Percentiles rank a stretch among this genome's conserved stretches.
These are phyloP conservation scores for Elmis aenea DNA, from an alignment of 2,888 invertebrate genomes.

Conservation along the genomic window DNA sequence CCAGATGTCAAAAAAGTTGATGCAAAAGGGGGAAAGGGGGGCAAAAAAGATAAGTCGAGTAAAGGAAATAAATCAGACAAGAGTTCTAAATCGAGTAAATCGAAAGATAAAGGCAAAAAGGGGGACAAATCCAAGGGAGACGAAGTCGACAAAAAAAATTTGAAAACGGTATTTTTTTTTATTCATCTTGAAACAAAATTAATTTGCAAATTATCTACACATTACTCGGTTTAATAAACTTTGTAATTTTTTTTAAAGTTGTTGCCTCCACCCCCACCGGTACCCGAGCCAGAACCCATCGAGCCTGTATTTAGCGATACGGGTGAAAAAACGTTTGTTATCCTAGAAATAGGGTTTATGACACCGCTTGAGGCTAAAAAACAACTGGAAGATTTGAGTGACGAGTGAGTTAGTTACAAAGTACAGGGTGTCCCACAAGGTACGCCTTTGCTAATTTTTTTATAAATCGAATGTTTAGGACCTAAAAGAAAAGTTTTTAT, in stretches of 20 bases:
- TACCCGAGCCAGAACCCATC: constrained; percentile 32
- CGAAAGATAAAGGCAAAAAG: constrained; percentile 11
- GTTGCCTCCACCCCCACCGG: constrained; percentile 26
- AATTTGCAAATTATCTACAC: background rate
- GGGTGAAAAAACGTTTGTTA: constrained; percentile 38
- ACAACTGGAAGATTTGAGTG: constrained; percentile 35
- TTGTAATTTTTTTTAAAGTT: constrained; percentile 9
- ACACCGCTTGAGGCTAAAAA: constrained; percentile 32
- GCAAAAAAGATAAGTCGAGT: constrained; percentile 11
- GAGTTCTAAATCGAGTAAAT: too few relatives aligned
- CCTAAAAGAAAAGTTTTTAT: too few relatives aligned
- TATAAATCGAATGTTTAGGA: too few relatives aligned
- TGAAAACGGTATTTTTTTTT: too few relatives aligned
- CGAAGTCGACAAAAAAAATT: constrained; percentile 9
- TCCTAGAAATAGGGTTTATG: constrained; percentile 40
- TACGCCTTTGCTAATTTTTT: too few relatives aligned
- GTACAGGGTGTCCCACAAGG: background rate
- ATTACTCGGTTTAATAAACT: background rate
- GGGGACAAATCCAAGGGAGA: constrained; percentile 4
- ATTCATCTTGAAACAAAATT: background rate
- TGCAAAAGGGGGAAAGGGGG: constrained; percentile 11
- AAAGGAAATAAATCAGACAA: constrained; percentile 6
- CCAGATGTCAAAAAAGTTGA: too few relatives aligned
- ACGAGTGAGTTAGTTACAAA: constrained; percentile 22
- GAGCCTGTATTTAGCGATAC: constrained; percentile 35